Base-by-base conservation (phyloP, 2,797 vertebrate species). In the Lacerta viridis region DNA sequence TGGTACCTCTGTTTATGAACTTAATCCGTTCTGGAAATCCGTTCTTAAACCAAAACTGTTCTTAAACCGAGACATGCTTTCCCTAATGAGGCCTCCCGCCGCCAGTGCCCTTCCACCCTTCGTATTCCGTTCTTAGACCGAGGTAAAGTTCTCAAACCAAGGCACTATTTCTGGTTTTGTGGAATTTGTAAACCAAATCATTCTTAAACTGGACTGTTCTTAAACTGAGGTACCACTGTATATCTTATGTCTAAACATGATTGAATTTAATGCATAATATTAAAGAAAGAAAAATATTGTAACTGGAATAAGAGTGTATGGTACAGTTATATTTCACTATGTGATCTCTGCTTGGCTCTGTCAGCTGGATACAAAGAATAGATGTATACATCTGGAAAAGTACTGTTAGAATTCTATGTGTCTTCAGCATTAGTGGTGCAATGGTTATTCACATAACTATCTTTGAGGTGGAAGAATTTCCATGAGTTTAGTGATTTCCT, bases 211-310 rank as follows among this genome's bases (percentile, higher is more conserved):
- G 50, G 13, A 55, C 50, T 55, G 50, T 55, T 55, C 50, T 55
- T 55, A 55, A 55, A 15, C 50, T 15, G 50, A 55, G 13, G 11
- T 55, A 15, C 50, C 50, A 15, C 3, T 55, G 50, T 55, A 80
- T 55, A 18, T 90, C 64, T 29, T 3, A 69, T 41, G 9, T 85
- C 66, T 87, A 79, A 87, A 41, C 86, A 13, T 61, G 61, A 46
- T 83, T 79, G 88, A 93, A 93, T 92, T 90, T 81, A 92, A 85
- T 88, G 64, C n/a, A 84, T 50, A 92, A 46, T 78, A 91, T 71
- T 74, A 4, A 81, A 90, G 83, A 80, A 92, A 90, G 15, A 10
- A 55, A 55, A 15, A 55, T 13, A 55, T 4, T 80, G 78, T 80
- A 91, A 92, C 41, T 90, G 89, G 64, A 25, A 87, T 92, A 71